A percentile compares a stretch with the other conserved stretches of the same genome.
phyloP scores from a whole-genome alignment of 2,797 vertebrate species.

The Notolabrus celidotus region DNA sequence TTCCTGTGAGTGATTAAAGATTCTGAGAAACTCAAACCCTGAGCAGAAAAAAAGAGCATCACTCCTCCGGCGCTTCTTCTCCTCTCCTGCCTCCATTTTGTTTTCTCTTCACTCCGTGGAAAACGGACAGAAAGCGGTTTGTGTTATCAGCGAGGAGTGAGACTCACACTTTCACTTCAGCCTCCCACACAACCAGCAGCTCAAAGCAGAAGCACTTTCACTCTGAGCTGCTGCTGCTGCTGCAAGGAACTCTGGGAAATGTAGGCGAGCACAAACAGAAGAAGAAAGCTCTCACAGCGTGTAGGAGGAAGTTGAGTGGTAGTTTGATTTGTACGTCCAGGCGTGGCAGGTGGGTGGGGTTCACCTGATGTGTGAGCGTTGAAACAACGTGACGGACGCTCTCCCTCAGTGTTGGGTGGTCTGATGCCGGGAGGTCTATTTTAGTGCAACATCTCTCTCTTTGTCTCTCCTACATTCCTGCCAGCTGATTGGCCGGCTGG shows the following conservation, averaged over 20 bases:
- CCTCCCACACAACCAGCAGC: conserved; percentile 21
- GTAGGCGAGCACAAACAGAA: neutral
- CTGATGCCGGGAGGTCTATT: conserved; percentile 51
- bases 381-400: neutral
- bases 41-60: no score
- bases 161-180: conserved; percentile 6
- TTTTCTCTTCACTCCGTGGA: neutral
- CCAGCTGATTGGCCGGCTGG: conserved; percentile 58
- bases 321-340: conserved; percentile 10
- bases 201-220: neutral
- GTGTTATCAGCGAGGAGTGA: conserved; percentile 2
- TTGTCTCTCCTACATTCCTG: conserved; percentile 48
- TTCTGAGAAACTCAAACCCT: neutral
- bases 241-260: conserved; percentile 26
- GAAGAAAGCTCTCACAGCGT: neutral
- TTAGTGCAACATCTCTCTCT: conserved; percentile 36
- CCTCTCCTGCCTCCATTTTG: conserved; percentile 3
- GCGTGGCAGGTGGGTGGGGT: conserved; percentile 15
- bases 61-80: neutral
- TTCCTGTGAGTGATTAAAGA: no score
- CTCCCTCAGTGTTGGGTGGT: conserved; percentile 22
- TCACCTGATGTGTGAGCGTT: conserved; percentile 14
- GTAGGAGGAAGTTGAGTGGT: neutral
- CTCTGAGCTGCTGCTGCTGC: neutral
- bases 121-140: neutral